Conservation (phyloP, 2,797 vertebrate genomes). For the Brachyalestes nurse region DNA sequence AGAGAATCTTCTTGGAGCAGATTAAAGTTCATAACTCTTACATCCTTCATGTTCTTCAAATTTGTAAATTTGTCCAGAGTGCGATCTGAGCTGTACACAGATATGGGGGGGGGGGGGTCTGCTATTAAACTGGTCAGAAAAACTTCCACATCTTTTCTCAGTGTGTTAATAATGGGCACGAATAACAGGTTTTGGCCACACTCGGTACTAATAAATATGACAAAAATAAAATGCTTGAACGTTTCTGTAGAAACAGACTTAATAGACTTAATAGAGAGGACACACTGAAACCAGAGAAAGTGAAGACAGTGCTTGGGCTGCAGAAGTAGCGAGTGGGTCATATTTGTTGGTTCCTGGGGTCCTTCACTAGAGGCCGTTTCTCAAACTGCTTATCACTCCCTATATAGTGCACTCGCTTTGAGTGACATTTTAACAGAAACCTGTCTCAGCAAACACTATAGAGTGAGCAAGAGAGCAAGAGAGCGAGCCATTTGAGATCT, state of each 20-base stretch:
- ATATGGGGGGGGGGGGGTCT: not conserved
- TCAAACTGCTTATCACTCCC: slow-evolving; percentile 79
- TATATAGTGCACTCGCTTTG: slow-evolving; percentile 61
- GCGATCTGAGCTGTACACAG: too few species aligned
- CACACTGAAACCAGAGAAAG: slow-evolving; percentile 28
- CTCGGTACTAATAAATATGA: slow-evolving; percentile 55
- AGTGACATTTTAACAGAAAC: slow-evolving; percentile 37
- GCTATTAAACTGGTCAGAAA: not conserved
- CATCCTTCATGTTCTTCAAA: too few species aligned
- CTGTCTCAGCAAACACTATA: slow-evolving; percentile 40
- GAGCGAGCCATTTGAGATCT: slow-evolving; percentile 26
- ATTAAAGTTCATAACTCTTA: too few species aligned
- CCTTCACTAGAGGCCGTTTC: slow-evolving; percentile 34
- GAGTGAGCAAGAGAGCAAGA: slow-evolving; percentile 44
- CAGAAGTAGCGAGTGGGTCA: slow-evolving; percentile 41
- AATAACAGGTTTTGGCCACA: slow-evolving; percentile 38
- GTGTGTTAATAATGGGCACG: not conserved
- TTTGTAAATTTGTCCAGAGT: too few species aligned
- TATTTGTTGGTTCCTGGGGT: slow-evolving; percentile 42
- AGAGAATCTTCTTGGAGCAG: too few species aligned
- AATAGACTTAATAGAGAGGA: slow-evolving; percentile 25
- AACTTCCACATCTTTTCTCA: not conserved
- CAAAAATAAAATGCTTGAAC: slow-evolving; percentile 41
- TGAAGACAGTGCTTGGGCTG: slow-evolving; percentile 40
- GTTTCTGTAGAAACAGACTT: slow-evolving; percentile 40